Conservation (phyloP, 1,140 invertebrate species). For the Theocolax elegans region DNA sequence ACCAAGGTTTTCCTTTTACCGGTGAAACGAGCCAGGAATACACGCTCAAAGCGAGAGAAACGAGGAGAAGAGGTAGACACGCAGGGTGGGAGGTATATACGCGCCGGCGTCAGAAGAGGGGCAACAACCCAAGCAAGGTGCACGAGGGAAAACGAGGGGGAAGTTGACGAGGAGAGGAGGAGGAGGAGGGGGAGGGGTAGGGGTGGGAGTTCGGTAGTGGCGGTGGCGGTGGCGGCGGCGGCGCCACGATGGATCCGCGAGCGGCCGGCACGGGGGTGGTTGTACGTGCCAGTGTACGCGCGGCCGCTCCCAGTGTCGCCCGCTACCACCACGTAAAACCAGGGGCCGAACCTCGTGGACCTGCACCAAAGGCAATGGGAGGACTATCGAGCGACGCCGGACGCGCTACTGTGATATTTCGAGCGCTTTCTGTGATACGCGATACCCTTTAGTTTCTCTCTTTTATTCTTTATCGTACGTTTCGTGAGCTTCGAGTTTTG, state of each 20-base stretch:
- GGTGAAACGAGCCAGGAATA: no score
- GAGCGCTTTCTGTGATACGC: no score
- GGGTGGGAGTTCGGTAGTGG: conserved; percentile 16
- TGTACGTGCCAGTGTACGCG: conserved; percentile 58
- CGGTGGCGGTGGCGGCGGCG: conserved; percentile 12
- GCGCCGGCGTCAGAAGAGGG: background rate
- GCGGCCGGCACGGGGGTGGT: conserved; percentile 43
- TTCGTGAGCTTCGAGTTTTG: no score
- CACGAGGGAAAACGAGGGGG: background rate
- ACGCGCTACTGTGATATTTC: background rate
- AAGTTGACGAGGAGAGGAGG: background rate
- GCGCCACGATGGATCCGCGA: conserved; percentile 35
- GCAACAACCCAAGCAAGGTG: background rate
- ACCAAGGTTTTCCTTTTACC: no score
- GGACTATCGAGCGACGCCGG: conserved; percentile 17
- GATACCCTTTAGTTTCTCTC: no score
- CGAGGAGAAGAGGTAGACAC: background rate
- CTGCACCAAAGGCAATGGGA: background rate
- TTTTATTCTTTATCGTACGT: no score
- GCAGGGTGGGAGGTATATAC: background rate
- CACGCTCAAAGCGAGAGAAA: background rate
- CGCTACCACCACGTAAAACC: background rate
- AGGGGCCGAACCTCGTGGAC: background rate
- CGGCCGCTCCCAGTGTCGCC: conserved; percentile 64
- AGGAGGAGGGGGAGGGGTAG: conserved; percentile 41